A percentile compares a stretch with the other conserved stretches of the same genome.
phyloP scores from a whole-genome alignment of 1,140 invertebrate genomes.

The Eulimnadia texana region DNA sequence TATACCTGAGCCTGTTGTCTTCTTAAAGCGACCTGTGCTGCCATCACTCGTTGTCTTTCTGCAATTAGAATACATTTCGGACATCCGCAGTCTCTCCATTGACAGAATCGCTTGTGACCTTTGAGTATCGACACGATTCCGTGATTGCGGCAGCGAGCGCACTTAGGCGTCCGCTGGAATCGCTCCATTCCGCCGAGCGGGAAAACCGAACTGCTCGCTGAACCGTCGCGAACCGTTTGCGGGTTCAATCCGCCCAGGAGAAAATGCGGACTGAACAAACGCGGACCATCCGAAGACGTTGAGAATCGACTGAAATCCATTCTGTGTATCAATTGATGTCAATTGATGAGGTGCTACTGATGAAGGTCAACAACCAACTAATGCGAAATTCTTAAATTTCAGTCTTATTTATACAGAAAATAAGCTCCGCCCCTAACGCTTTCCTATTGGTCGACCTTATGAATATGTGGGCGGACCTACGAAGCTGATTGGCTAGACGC shows the following conservation, averaged over 20 bases:
- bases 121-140: conserved; percentile 95
- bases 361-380: too few relatives aligned
- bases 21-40: conserved; percentile 82
- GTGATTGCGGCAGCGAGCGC: conserved; percentile 93
- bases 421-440: background rate
- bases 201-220: conserved; percentile 28
- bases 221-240: too few relatives aligned
- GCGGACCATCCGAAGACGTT: too few relatives aligned
- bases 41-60: conserved; percentile 96
- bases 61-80: conserved; percentile 98
- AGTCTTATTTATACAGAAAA: too few relatives aligned
- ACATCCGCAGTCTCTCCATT: conserved; percentile 89
- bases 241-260: too few relatives aligned
- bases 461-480: too few relatives aligned
- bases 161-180: conserved; percentile 95
- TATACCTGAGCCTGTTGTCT: conserved; percentile 61
- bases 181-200: conserved; percentile 65
- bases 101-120: conserved; percentile 91
- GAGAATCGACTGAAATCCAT: too few relatives aligned
- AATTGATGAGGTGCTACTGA: too few relatives aligned
- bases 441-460: background rate
- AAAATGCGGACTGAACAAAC: too few relatives aligned
- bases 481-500: too few relatives aligned
- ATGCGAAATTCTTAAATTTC: too few relatives aligned
- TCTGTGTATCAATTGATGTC: too few relatives aligned